Conservation (phyloP, 53 echinoderm and acorn worm genomes). For the Zoroaster sp. region DNA sequence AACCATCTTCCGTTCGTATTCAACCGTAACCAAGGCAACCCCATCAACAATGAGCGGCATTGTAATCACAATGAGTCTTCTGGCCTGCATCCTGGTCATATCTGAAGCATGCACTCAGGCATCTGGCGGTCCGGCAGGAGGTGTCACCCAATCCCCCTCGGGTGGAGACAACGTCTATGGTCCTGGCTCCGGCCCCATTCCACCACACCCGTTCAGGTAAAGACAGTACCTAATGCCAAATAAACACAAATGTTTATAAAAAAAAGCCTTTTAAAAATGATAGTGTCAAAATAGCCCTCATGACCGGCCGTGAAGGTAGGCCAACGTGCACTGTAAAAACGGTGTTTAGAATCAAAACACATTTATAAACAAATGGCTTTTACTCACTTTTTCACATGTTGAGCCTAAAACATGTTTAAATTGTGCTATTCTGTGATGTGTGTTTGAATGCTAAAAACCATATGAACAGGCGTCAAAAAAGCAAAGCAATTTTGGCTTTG, state of each 20-base stretch:
- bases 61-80: slow-evolving; percentile 29
- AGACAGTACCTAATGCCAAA: neutral
- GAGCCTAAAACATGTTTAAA: too few species aligned
- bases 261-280: neutral
- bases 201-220: slow-evolving; percentile 48
- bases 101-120: slow-evolving; percentile 9
- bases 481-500: too few species aligned
- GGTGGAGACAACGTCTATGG: neutral
- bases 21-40: neutral
- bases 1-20: neutral
- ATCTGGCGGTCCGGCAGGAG: neutral
- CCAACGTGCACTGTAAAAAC: too few species aligned
- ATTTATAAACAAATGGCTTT: too few species aligned
- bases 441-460: too few species aligned
- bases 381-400: too few species aligned
- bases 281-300: neutral
- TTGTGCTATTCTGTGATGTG: too few species aligned
- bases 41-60: slow-evolving; percentile 44
- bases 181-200: slow-evolving; percentile 9
- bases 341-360: too few species aligned
- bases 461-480: too few species aligned
- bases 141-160: neutral
- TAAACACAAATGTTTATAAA: neutral
- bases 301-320: too few species aligned
- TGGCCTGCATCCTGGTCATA: slow-evolving; percentile 38